Evolutionary conservation across 2,888 invertebrate genomes (phyloP), one percentile per base, ranked within the genome.

Genomic region (Achlya flavicornis): DNA sequence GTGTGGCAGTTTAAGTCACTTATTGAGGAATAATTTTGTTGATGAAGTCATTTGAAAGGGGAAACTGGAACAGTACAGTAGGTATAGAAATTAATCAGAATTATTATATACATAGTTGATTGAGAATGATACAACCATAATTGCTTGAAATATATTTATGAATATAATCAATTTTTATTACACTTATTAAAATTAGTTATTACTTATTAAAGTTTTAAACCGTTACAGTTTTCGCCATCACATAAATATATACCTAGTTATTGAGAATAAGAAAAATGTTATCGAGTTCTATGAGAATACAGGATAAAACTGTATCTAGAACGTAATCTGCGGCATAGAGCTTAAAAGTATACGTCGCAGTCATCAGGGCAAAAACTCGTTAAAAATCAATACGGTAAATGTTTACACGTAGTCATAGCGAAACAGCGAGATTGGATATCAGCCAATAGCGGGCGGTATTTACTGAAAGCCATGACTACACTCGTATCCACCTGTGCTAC

Each of bases 371-470:
- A 76, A 80, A 80, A 80, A 76, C 82, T 79, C 74, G 79, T 80
- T 80, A 78, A 85, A 87, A 88, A 88, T 87, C 87, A 86, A 88
- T 88, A 88, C 79, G 63, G 69, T 59, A 73, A 66, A 69, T 87
- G 86, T 89, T 89, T 87, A 83, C 86, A 79, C 86, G 89, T 89
- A 84, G 89, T 85, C 89, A 88, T 89, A 88, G 89, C 79, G 76
- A 88, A 84, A 76, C 78, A 77, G 70, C 74, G 80, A 78, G 79
- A 82, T 86, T 85, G 84, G 81, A 83, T 78, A 74, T 76, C 80
- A 71, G 76, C 84, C 84, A 85, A 84, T 85, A 81, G 78, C 80
- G 70, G 66, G 61, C 75, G 73, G 75, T 87, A 82, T 86, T 88
- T 86, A 73, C 76, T 63, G 74, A 83, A 75, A 81, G 78, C 80